Evolutionary conservation across 2,888 invertebrate genomes (phyloP).

Genomic region (Sepioteuthis lessoniana): DNA sequence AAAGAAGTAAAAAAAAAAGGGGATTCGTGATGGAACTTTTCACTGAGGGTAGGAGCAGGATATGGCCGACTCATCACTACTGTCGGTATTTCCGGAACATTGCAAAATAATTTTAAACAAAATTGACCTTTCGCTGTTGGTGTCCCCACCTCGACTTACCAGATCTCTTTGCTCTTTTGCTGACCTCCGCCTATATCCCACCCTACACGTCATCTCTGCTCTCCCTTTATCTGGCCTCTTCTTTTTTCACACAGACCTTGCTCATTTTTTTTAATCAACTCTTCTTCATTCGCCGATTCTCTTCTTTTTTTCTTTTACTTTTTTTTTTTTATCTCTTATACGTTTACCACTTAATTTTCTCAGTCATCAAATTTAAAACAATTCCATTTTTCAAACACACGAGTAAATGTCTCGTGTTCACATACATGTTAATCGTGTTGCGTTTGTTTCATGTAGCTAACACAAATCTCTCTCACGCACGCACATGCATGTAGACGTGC

Average conservation of each 20-base stretch:
- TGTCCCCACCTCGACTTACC: too few species aligned
- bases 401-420: not conserved
- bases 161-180: not conserved
- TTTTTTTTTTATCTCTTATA: not conserved
- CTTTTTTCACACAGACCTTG: not conserved
- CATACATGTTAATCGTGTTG: not conserved
- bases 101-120: constrained; percentile 23
- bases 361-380: not conserved
- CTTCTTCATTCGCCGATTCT: not conserved
- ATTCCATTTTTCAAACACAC: not conserved
- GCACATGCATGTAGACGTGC: too few species aligned
- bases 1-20: too few species aligned
- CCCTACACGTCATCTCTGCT: not conserved
- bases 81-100: constrained; percentile 33
- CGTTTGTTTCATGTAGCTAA: not conserved
- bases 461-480: not conserved
- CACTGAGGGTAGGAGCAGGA: not conserved
- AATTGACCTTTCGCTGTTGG: constrained; percentile 1
- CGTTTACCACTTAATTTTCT: not conserved
- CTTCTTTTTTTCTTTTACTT: not conserved
- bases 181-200: not conserved
- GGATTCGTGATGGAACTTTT: not conserved
- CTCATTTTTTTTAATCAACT: not conserved
- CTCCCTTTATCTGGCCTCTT: not conserved
- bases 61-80: constrained; percentile 9